Conservation (phyloP, 2,888 invertebrate species). For the Pediacus dermestoides region DNA sequence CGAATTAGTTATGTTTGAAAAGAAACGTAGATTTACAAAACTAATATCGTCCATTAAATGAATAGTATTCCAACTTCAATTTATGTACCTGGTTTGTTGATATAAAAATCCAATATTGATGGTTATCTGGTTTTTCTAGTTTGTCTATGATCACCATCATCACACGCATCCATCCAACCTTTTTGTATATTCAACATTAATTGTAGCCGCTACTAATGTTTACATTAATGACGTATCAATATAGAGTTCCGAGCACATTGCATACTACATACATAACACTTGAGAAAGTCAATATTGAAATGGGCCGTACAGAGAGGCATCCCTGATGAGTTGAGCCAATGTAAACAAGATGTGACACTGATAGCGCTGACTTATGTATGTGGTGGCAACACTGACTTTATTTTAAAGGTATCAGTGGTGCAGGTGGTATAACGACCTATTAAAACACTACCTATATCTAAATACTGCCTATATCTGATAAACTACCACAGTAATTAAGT, state of each 20-base stretch:
- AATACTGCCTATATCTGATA: constrained; percentile 33
- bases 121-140: too few relatives aligned
- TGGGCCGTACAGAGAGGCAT: constrained; percentile 13
- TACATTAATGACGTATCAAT: constrained; percentile 21
- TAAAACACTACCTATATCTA: constrained; percentile 27
- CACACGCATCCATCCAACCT: too few relatives aligned
- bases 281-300: constrained; percentile 23
- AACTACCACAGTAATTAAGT: constrained; percentile 36
- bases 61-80: too few relatives aligned
- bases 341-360: constrained; percentile 34
- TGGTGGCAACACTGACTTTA: constrained; percentile 29
- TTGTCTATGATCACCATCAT: too few relatives aligned
- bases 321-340: constrained; percentile 25
- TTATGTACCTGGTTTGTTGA: too few relatives aligned
- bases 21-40: too few relatives aligned
- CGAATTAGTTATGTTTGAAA: too few relatives aligned
- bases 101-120: too few relatives aligned
- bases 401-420: constrained; percentile 35
- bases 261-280: constrained; percentile 19
- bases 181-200: constrained; percentile 1
- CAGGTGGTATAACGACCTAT: constrained; percentile 40
- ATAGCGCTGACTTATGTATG: constrained; percentile 30
- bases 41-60: too few relatives aligned
- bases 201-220: constrained; percentile 14
- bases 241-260: constrained; percentile 19